Evolutionary conservation across 2,888 invertebrate species (phyloP).

Genomic region (Trisateles emortualis): DNA sequence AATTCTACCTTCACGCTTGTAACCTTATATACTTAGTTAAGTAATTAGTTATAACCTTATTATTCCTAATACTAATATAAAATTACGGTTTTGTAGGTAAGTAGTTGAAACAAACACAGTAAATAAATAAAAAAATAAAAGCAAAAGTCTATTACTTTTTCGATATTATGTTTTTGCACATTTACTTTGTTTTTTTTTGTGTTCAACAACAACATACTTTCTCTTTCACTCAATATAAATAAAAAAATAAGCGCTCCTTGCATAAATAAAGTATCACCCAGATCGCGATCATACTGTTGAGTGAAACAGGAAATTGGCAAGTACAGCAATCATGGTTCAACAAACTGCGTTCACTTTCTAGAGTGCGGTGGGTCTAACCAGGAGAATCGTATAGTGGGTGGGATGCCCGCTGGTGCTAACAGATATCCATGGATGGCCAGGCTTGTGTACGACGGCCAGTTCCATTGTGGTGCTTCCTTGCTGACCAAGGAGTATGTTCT

Average conservation of each 20-base stretch:
- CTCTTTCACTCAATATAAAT: slow-evolving; percentile 3
- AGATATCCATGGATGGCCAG: slow-evolving; percentile 96
- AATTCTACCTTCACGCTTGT: slow-evolving; percentile 26
- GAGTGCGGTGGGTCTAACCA: slow-evolving; percentile 94
- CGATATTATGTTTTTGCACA: too few species aligned
- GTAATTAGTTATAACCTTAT: background rate
- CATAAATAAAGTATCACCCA: slow-evolving; percentile 13
- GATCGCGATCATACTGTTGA: slow-evolving; percentile 34
- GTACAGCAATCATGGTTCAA: slow-evolving; percentile 56
- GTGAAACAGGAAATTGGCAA: slow-evolving; percentile 45
- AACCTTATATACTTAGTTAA: slow-evolving; percentile 12
- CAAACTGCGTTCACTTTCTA: slow-evolving; percentile 71
- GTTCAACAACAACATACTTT: background rate
- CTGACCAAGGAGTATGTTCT: slow-evolving; percentile 94
- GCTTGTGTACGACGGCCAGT: slow-evolving; percentile 94
- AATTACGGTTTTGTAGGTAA: slow-evolving; percentile 2
- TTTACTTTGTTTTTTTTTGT: background rate
- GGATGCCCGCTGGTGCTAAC: slow-evolving; percentile 92
- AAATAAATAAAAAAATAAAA: background rate
- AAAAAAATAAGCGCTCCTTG: slow-evolving; percentile 3
- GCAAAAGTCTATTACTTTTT: background rate
- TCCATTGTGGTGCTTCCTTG: slow-evolving; percentile 95
- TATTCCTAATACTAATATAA: background rate
- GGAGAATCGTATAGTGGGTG: slow-evolving; percentile 95
- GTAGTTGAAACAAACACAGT: background rate